A percentile compares a stretch with the other conserved stretches of the same genome.
These are phyloP conservation scores for Moxostoma hubbsi DNA, from an alignment of 2,797 vertebrate genomes.

Conservation along the genomic window DNA sequence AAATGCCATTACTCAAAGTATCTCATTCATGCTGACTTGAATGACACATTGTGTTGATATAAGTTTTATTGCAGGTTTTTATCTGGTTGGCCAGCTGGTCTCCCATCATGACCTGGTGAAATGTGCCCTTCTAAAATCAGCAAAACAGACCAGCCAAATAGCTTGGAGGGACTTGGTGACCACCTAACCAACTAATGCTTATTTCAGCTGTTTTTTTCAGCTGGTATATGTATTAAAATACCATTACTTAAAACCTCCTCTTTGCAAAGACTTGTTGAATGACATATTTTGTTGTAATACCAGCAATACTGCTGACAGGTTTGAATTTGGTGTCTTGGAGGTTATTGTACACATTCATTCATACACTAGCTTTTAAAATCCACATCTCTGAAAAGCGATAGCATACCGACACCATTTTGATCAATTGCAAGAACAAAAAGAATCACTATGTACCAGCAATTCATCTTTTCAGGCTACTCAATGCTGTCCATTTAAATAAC, in stretches of 20 bases:
- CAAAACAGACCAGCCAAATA: too few species aligned
- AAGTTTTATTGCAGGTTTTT: too few species aligned
- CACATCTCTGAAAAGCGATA: constrained; percentile 13
- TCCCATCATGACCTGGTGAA: too few species aligned
- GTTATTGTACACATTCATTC: background rate
- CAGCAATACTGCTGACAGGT: background rate
- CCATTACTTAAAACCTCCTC: too few species aligned
- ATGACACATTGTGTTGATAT: background rate
- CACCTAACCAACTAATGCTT: too few species aligned
- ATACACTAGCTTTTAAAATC: background rate
- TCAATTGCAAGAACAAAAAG: constrained; percentile 3
- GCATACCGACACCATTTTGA: background rate
- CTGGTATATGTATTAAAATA: too few species aligned
- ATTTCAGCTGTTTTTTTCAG: too few species aligned
- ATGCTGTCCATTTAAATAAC: constrained; percentile 52
- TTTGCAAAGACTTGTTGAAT: too few species aligned
- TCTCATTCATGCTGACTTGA: background rate
- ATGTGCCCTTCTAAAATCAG: too few species aligned
- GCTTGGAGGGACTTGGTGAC: too few species aligned
- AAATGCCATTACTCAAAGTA: background rate
- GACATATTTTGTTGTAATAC: background rate
- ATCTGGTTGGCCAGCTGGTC: too few species aligned
- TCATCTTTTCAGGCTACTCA: constrained; percentile 27
- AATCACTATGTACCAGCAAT: constrained; percentile 29
- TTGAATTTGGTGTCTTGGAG: background rate